These are phyloP conservation scores for Gracilinanus agilis DNA, from an alignment of 2,113 vertebrate species.

Conservation along the genomic window DNA sequence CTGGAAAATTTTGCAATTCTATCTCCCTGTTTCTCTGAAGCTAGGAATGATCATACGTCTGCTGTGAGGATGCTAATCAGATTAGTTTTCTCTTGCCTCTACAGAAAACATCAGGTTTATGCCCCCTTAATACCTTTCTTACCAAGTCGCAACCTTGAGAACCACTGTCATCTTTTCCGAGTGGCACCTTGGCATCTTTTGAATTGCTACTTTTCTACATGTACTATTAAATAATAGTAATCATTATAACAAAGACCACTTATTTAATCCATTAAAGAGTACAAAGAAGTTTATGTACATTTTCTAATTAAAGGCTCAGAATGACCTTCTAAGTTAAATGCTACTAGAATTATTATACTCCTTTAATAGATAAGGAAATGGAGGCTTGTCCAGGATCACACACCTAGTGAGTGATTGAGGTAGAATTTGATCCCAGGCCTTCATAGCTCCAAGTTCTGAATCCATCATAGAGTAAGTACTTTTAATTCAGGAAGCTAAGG, in stretches of 20 bases:
- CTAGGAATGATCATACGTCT: neutral
- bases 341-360: neutral
- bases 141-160: neutral
- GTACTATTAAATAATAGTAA: neutral
- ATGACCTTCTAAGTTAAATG: neutral
- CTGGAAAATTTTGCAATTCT: constrained; percentile 22
- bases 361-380: neutral
- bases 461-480: neutral
- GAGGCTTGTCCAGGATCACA: neutral
- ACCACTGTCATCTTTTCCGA: constrained; percentile 4
- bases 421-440: neutral
- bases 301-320: neutral
- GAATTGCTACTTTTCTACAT: neutral
- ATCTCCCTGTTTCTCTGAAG: constrained; percentile 8
- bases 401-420: neutral
- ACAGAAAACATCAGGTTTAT: neutral
- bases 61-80: neutral
- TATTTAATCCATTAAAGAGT: neutral
- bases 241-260: neutral
- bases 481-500: neutral
- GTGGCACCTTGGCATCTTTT: neutral
- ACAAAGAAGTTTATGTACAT: neutral
- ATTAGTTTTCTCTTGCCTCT: neutral
- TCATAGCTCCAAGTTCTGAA: neutral
- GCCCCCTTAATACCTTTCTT: neutral